Percentiles rank a stretch among this genome's conserved stretches.
Conservation (phyloP, 2,888 invertebrate genomes). For the Lordiphosa fenestrarum region DNA sequence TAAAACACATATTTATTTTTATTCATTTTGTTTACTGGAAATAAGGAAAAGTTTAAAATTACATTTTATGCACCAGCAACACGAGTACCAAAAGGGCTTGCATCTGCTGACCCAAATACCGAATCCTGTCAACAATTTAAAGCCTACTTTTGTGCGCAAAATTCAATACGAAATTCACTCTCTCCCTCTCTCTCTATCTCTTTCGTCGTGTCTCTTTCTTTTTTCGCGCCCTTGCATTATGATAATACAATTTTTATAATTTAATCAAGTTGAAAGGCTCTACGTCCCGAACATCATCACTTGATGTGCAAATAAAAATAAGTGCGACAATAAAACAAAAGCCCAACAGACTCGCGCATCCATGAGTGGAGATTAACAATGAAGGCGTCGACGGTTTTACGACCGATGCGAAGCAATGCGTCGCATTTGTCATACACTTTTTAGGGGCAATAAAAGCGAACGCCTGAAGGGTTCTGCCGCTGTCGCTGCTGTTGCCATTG, state of each 20-base stretch:
- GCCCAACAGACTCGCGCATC: slow-evolving; percentile 42
- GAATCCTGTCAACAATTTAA: slow-evolving; percentile 23
- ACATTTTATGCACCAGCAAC: slow-evolving; percentile 56
- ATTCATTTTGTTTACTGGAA: slow-evolving; percentile 22
- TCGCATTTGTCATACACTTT: slow-evolving; percentile 70
- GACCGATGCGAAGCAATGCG: slow-evolving; percentile 31
- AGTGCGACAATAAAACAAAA: slow-evolving; percentile 70
- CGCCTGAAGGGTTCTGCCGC: slow-evolving; percentile 36
- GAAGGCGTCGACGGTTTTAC: slow-evolving; percentile 50
- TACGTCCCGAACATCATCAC: slow-evolving; percentile 21
- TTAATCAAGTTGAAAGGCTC: slow-evolving; percentile 67
- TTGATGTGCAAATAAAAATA: slow-evolving; percentile 53
- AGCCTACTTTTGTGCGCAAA: slow-evolving; percentile 28
- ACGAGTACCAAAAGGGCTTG: slow-evolving; percentile 30
- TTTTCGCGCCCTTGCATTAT: slow-evolving; percentile 30
- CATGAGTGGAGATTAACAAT: slow-evolving; percentile 54
- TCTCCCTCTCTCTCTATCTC: slow-evolving; percentile 13
- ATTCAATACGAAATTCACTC: slow-evolving; percentile 42
- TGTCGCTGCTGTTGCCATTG: not conserved
- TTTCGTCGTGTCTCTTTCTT: not conserved
- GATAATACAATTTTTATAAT: slow-evolving; percentile 72
- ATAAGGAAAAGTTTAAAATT: slow-evolving; percentile 63
- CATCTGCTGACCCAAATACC: slow-evolving; percentile 65
- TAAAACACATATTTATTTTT: slow-evolving; percentile 52
- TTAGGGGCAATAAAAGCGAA: slow-evolving; percentile 58